A percentile compares a stretch with the other conserved stretches of the same genome.
phyloP scores from a whole-genome alignment of 2,113 vertebrate species.

The Melospiza georgiana region DNA sequence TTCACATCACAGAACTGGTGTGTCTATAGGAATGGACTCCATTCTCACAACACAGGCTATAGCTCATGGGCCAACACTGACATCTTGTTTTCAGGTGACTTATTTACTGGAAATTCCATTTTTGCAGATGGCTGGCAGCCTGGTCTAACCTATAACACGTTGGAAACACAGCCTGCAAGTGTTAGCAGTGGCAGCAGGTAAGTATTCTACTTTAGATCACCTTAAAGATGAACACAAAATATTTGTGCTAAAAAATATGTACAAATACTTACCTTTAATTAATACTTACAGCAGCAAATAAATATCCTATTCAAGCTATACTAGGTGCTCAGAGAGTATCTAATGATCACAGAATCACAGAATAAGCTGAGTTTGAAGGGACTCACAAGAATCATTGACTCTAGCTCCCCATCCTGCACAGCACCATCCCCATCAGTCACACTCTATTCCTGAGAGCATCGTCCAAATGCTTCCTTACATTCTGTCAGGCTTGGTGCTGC shows the following conservation, averaged over 20 bases:
- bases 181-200: background rate
- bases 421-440: background rate
- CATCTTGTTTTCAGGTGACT: background rate
- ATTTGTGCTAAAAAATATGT: background rate
- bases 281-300: background rate
- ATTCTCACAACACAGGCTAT: background rate
- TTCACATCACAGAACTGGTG: fast-evolving
- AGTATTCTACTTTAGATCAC: background rate
- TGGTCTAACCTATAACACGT: background rate
- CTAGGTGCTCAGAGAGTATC: background rate
- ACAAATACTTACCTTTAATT: background rate
- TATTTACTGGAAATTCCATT: background rate
- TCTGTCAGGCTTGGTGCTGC: background rate
- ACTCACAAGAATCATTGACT: background rate
- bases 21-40: background rate
- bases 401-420: too few species aligned
- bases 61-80: fast-evolving
- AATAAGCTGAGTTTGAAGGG: background rate
- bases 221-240: background rate
- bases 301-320: background rate
- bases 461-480: background rate
- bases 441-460: too few species aligned
- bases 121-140: background rate
- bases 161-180: background rate
- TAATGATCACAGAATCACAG: background rate